These are phyloP conservation scores for Parazoanthus darwini DNA, from an alignment of 92 coral and sea anemone genomes.

Conservation along the genomic window DNA sequence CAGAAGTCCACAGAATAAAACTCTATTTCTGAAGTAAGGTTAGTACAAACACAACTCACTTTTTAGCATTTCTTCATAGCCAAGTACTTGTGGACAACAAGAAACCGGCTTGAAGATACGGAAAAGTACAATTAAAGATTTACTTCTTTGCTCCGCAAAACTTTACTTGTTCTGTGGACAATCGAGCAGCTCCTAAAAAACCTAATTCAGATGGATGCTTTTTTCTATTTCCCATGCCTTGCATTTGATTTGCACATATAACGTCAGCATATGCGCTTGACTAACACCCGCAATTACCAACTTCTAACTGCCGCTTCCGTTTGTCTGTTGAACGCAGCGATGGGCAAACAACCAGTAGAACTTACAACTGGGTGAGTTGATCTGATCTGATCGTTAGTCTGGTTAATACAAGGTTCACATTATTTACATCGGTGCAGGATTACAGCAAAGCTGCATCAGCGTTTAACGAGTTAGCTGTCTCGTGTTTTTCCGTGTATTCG, in stretches of 20 bases:
- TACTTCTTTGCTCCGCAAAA: too few species aligned
- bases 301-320: neutral
- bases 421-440: neutral
- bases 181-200: too few species aligned
- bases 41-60: too few species aligned
- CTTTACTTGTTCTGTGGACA: too few species aligned
- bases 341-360: neutral
- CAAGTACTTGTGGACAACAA: too few species aligned
- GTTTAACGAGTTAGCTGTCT: neutral
- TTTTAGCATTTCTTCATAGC: too few species aligned
- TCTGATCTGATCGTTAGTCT: neutral
- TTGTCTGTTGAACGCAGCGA: neutral
- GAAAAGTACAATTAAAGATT: too few species aligned
- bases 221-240: neutral
- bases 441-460: neutral
- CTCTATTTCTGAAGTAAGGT: too few species aligned
- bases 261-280: neutral
- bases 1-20: too few species aligned
- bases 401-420: neutral
- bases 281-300: neutral
- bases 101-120: too few species aligned
- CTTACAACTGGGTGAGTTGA: neutral
- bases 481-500: neutral
- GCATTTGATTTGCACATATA: too few species aligned
- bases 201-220: neutral